These are phyloP conservation scores for Dynastes maya DNA, from an alignment of 2,888 invertebrate species.

Conservation along the genomic window DNA sequence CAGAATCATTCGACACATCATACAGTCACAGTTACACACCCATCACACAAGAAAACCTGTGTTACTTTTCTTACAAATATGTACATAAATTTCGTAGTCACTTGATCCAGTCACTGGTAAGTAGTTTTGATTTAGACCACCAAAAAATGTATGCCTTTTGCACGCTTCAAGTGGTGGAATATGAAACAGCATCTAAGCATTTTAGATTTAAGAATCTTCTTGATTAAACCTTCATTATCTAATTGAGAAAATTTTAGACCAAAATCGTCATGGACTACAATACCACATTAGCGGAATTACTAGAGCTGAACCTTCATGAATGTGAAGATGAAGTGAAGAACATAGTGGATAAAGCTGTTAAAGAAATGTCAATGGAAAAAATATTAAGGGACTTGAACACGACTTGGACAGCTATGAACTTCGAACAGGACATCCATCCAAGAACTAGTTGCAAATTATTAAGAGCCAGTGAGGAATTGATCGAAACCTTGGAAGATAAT, in stretches of 20 bases:
- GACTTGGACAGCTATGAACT: slow-evolving; percentile 95
- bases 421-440: slow-evolving; percentile 90
- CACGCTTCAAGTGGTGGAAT: slow-evolving; percentile 24
- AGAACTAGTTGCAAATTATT: slow-evolving; percentile 90
- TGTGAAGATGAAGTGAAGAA: slow-evolving; percentile 98
- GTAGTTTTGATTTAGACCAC: slow-evolving; percentile 42
- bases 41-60: slow-evolving; percentile 32
- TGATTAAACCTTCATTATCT: neutral
- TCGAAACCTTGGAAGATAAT: slow-evolving; percentile 97
- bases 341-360: slow-evolving; percentile 98
- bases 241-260: slow-evolving; percentile 75
- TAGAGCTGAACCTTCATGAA: slow-evolving; percentile 94
- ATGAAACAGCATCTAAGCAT: slow-evolving; percentile 18
- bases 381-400: slow-evolving; percentile 90
- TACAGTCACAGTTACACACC: slow-evolving; percentile 43
- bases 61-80: slow-evolving; percentile 27
- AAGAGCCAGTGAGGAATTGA: slow-evolving; percentile 94
- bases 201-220: too few relatives aligned
- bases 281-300: slow-evolving; percentile 92
- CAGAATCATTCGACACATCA: slow-evolving; percentile 47
- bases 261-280: slow-evolving; percentile 94
- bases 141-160: neutral
- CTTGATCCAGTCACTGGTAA: slow-evolving; percentile 47
- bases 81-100: slow-evolving; percentile 36
- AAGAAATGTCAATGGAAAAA: slow-evolving; percentile 99